Conservation (phyloP, 2,797 vertebrate genomes). For the Podargus strigoides region DNA sequence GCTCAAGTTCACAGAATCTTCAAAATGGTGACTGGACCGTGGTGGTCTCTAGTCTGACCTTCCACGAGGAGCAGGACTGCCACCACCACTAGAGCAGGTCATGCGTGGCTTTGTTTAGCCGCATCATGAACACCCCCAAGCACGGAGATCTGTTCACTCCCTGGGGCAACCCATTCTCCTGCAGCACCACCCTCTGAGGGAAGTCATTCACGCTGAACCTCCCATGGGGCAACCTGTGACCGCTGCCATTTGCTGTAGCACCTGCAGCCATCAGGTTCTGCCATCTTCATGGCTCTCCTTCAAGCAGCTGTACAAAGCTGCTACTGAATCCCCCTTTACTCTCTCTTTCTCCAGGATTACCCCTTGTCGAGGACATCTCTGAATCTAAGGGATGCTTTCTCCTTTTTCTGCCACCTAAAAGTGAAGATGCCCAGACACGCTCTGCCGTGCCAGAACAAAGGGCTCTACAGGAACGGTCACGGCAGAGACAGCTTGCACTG, state of each 20-base stretch:
- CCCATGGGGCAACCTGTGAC: neutral
- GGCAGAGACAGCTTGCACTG: neutral
- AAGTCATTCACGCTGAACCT: neutral
- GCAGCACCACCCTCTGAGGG: neutral
- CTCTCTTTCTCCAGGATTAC: neutral
- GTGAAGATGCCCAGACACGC: neutral
- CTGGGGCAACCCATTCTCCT: neutral
- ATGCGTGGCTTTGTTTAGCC: neutral
- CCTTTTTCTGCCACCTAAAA: neutral
- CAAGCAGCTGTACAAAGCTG: neutral
- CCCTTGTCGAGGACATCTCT: neutral
- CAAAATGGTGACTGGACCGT: neutral
- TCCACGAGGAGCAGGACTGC: neutral
- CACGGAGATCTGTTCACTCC: neutral
- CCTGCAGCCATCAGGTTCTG: neutral
- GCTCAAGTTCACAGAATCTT: neutral
- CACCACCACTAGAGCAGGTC: neutral
- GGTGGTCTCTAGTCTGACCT: neutral
- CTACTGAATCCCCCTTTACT: neutral
- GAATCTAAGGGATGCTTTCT: neutral
- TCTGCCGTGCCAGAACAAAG: neutral
- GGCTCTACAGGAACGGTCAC: neutral
- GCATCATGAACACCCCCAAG: fast-evolving
- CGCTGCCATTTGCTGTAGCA: fast-evolving
- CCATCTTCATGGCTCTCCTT: neutral